phyloP scores from a whole-genome alignment of 2,797 vertebrate genomes.

The Lepilemur septentrionalis region DNA sequence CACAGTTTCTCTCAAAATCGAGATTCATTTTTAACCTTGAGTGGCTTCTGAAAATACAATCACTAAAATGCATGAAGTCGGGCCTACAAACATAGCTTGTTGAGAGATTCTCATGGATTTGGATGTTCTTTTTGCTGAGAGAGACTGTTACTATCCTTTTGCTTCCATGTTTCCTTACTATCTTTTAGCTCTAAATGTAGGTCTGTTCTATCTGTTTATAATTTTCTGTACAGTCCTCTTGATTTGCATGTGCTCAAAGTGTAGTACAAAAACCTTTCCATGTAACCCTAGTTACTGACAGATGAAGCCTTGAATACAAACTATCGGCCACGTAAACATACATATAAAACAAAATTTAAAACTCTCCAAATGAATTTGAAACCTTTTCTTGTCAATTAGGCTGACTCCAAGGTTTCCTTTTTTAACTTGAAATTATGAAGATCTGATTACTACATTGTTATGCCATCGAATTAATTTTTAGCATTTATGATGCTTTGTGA shows the following conservation, averaged over 20 bases:
- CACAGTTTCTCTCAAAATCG: not conserved
- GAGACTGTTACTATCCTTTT: not conserved
- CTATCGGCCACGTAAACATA: fast-evolving
- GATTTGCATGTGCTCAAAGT: not conserved
- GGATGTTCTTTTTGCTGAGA: not conserved
- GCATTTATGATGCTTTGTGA: not conserved
- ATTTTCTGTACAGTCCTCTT: not conserved
- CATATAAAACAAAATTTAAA: not conserved
- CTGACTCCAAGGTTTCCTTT: not conserved
- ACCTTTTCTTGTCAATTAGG: not conserved
- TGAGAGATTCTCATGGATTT: not conserved
- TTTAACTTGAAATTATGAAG: not conserved
- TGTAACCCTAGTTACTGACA: fast-evolving
- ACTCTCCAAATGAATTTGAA: not conserved
- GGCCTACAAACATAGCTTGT: fast-evolving
- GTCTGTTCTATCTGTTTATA: not conserved
- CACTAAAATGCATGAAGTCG: not conserved
- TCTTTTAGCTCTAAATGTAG: not conserved
- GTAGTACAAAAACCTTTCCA: fast-evolving
- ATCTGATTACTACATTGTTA: not conserved
- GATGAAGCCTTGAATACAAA: not conserved
- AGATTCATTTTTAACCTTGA: not conserved
- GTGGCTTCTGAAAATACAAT: not conserved
- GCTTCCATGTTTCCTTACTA: not conserved
- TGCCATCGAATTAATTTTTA: not conserved